Conservation (phyloP, 2,888 invertebrate genomes). For the Hybos culiciformis region DNA sequence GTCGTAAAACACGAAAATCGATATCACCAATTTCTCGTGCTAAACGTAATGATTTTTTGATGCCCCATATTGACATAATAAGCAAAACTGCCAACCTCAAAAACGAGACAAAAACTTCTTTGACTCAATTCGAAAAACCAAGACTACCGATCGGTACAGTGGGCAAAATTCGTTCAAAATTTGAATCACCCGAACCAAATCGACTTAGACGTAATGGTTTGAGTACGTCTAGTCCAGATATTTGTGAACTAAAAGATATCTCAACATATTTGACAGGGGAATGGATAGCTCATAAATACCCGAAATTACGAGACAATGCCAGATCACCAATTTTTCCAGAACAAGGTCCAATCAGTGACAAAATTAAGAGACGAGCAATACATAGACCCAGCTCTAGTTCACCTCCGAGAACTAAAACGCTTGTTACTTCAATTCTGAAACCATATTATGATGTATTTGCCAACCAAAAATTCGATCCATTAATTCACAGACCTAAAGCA, state of each 20-base stretch:
- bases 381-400: conserved; percentile 44
- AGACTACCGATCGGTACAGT: conserved; percentile 48
- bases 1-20: conserved; percentile 36
- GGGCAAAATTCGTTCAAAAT: conserved; percentile 46
- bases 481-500: conserved; percentile 57
- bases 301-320: conserved; percentile 53
- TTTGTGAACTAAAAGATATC: conserved; percentile 61
- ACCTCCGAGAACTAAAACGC: conserved; percentile 37
- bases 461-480: conserved; percentile 57
- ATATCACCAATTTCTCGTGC: conserved; percentile 52
- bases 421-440: conserved; percentile 33
- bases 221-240: conserved; percentile 65
- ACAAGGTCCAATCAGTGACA: not conserved
- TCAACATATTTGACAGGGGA: conserved; percentile 64
- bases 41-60: conserved; percentile 54
- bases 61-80: conserved; percentile 84
- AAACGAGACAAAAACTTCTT: conserved; percentile 20
- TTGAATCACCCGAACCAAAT: conserved; percentile 38
- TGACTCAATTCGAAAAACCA: too few species aligned
- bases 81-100: conserved; percentile 64
- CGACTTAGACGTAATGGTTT: conserved; percentile 48
- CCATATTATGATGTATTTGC: conserved; percentile 41
- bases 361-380: conserved; percentile 1
- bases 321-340: conserved; percentile 7
- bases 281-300: conserved; percentile 70